A percentile compares a stretch with the other conserved stretches of the same genome.
These are phyloP conservation scores for Carcinoscorpius rotundicauda DNA, from an alignment of 1,140 invertebrate species.

Conservation along the genomic window DNA sequence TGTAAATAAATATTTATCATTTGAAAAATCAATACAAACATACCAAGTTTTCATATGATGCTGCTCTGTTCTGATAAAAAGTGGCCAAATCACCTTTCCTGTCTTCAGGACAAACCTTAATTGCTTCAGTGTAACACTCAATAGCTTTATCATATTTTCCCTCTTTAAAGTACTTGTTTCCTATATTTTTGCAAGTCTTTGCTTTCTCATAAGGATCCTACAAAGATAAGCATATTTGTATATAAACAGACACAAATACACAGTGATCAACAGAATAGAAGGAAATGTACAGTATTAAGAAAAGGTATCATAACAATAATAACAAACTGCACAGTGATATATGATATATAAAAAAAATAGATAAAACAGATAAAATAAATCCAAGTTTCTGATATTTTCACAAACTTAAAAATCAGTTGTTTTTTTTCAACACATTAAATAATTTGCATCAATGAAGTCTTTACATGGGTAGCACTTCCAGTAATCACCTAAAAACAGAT, in stretches of 20 bases:
- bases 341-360: background rate
- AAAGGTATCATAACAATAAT: background rate
- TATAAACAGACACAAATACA: background rate
- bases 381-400: too few species aligned
- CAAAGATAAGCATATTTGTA: constrained; percentile 18
- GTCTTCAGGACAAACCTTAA: constrained; percentile 63
- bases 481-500: too few species aligned
- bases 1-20: constrained; percentile 2
- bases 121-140: constrained; percentile 72
- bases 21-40: constrained; percentile 21
- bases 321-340: background rate
- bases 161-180: constrained; percentile 74
- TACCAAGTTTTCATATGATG: constrained; percentile 81
- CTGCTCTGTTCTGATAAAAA: constrained; percentile 91
- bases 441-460: too few species aligned
- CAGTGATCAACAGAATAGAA: too few species aligned
- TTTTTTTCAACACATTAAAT: too few species aligned
- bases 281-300: too few species aligned
- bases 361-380: too few species aligned
- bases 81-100: constrained; percentile 63
- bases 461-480: too few species aligned
- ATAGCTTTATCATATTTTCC: constrained; percentile 82
- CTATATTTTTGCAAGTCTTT: constrained; percentile 63
- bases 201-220: constrained; percentile 54
- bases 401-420: too few species aligned